Evolutionary conservation across 2,113 vertebrate species (phyloP), one percentile per base, ranked within the genome.

Genomic region (Dermatemys mawii): DNA sequence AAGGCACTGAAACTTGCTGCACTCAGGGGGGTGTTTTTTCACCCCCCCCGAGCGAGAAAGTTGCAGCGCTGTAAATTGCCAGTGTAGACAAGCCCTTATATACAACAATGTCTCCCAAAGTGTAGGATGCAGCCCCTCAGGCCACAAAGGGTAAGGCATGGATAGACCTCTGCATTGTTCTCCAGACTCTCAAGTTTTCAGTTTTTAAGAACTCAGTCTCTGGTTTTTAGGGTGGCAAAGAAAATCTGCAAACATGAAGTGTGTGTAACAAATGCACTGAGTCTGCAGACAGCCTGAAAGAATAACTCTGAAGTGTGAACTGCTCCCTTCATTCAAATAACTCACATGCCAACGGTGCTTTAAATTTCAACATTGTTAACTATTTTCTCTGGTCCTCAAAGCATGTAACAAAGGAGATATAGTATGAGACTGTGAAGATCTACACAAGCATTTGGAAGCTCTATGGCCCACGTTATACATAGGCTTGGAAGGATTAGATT

Each of bases 241-340:
- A 89, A 93, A 95, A 94, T 80, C 83, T 41, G 87, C 46, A 89
- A 81, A 91, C 38, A 88, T 14, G 19, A 49, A 84, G 2, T 78
- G 70, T 22, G 92, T 76, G 16, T 92, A 94, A 95, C 51, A 4
- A 41, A 38, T 53, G 79, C 51, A 81, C 80, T 44, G 38, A 57
- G 51, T 81, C 10, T 86, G 75, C 4, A 84, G 87, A 80, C 83
- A 96, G 92, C 46, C 49, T 84, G 55, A 94, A 93, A 60, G 46
- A 90, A 17, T 83, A 83, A 60, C 67, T 88, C 79, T 50, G 50
- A 86, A 96, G 93, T 94, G 86, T 88, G 88, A 95, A 90, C 75
- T 86, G 86, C 89, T 91, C 35, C 86, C 53, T 84, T 88, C 49
- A 84, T 91, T 92, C 86, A 75, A 88, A 57, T 17, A 29, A 60